Base-by-base conservation (phyloP, 1,140 invertebrate genomes). In the Polypedilum pembai region DNA sequence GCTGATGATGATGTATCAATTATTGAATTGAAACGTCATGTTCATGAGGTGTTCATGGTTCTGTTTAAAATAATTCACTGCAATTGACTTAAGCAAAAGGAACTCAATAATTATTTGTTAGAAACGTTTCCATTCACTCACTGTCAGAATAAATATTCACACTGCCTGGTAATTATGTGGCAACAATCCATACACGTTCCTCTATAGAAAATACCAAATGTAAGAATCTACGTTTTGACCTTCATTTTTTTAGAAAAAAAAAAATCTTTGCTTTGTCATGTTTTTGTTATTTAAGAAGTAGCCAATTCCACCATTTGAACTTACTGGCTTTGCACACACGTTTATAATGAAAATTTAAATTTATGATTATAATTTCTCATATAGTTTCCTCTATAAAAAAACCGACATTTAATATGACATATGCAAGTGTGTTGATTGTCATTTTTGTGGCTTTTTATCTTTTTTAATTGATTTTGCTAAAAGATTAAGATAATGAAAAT, bases 81-180 rank as follows among this genome's bases (percentile, higher is more conserved):
- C 45, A 56, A 56, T 56, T 12, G 12, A 12, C 45, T 56, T 12
- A 15, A 56, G 24, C 24, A 12, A 15, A n/a, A 56, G 10, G 45
- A 56, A 56, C 45, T 56, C 45, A 56, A 56, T 56, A 56, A 56
- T 56, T n/a, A 56, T 56, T n/a, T 56, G 45, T 56, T 56, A 33
- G 12, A 56, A 56, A 56, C 45, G 12, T 15, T 12, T 4, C 24
- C 24, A 33, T 33, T 33, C 24, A 33, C 24, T 33, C 24, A 33
- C 24, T 33, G 45, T 56, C 12, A 56, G 10, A 56, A 56, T 56
- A 33, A 33, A 33, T 33, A 33, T 33, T 33, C 24, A 33, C 24
- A 33, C 45, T 56, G n/a, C 12, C 45, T 56, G 45, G 45, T 15
- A 56, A 56, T 56, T 56, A 56, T 56, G 45, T 56, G 45, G n/a